These are phyloP conservation scores for Archivesica marissinica DNA, from an alignment of 1,140 invertebrate species.

Conservation along the genomic window DNA sequence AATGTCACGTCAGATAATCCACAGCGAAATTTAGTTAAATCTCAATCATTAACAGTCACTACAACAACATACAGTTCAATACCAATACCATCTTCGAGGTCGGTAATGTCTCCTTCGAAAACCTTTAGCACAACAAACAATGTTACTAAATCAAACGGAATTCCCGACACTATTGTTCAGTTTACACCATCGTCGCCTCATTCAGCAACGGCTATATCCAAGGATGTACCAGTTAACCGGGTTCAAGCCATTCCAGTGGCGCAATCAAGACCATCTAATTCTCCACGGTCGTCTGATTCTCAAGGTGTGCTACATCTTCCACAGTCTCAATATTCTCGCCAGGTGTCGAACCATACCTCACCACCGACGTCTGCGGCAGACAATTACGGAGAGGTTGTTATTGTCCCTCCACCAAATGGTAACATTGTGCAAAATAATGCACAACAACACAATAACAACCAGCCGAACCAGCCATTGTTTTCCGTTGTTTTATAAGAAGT, in stretches of 20 bases:
- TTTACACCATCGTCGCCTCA: not conserved
- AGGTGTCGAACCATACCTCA: not conserved
- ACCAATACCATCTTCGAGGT: not conserved
- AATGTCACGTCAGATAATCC: not conserved
- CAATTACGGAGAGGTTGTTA: not conserved
- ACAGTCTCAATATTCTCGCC: slow-evolving; percentile 41
- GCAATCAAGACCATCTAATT: not conserved
- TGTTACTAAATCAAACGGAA: not conserved
- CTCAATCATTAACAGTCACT: not conserved
- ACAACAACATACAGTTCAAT: too few relatives aligned
- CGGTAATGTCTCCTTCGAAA: not conserved
- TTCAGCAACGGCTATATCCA: not conserved
- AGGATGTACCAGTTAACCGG: not conserved
- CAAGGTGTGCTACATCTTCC: slow-evolving; percentile 41
- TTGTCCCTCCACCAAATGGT: not conserved
- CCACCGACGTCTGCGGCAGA: not conserved
- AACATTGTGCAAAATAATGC: not conserved
- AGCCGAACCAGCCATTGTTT: slow-evolving; percentile 9
- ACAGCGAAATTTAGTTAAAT: not conserved
- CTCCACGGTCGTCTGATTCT: not conserved
- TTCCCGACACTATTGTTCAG: not conserved
- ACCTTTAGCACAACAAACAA: not conserved
- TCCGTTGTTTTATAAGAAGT: slow-evolving; percentile 14
- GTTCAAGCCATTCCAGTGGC: not conserved
- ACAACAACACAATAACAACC: not conserved